Evolutionary conservation across 2,113 vertebrate genomes (phyloP), one percentile per base, ranked within the genome.

Genomic region (Sinocyclocheilus rhinocerous): DNA sequence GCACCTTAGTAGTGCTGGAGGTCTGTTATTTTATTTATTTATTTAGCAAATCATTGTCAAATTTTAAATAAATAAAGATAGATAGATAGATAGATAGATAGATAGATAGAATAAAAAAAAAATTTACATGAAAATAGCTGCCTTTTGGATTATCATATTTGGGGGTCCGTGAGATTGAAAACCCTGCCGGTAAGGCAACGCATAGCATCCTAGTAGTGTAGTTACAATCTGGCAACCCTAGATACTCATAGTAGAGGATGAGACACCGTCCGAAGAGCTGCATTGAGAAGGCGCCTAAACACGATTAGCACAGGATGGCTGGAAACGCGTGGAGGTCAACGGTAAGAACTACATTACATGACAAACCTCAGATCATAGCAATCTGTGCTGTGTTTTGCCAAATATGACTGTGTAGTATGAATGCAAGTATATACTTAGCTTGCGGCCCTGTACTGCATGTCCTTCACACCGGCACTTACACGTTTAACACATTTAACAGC

Each of bases 311-410:
- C 76, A 93, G 83, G 81, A 96, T 95, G 94, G 94, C 94, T 87
- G 93, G 94, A 33, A 92, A 88, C 45, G 89, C 89, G 24, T 95
- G 93, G 94, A 95, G 94, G 92, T 94, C 94, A 93, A 91, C 94
- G 94, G 95, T 96, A 92, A 88, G 93, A 72, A 85, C 6, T 39
- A 1, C 9, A 9, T 15, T n/a, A 16, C n/a, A 63, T 15, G n/a
- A 1, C 42, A 22, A 36, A 61, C 33, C 13, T 61, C 55, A 0
- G 5, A 39, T 76, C 0, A 20, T 2, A 20, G 3, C n/a, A 20
- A 22, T 22, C 48, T 33, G 18, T 13, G 15, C 1, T 11, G 1
- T 61, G 24, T 24, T 57, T 0, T 22, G 50, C 1, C 26, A 26
- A 29, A 18, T 29, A 6, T 42, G 20, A 67, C 29, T 4, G 29